Base-by-base conservation (phyloP, 2,888 invertebrate genomes). In the Brachypalpus laphriformis region DNA sequence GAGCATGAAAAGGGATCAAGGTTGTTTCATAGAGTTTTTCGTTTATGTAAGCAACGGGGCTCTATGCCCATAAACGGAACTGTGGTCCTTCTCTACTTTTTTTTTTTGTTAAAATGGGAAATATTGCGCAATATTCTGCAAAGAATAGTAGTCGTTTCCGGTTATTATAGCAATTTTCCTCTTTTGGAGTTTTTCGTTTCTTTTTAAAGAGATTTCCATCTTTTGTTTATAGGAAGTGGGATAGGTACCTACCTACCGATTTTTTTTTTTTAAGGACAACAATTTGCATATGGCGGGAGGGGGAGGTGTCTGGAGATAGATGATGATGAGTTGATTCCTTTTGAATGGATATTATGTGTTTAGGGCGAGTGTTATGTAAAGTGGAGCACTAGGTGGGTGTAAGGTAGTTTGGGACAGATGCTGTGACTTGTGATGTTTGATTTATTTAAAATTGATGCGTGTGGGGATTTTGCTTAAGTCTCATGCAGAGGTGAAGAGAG, bases 1-100 rank as follows among this genome's bases (percentile, higher is more conserved):
- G 63, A 83, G 78, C 68, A 83, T 80, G 72, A 80, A 80, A 83
- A 80, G 83, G 83, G 83, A 83, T 83, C 83, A 83, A 83, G 83
- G 83, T 75, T 83, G 83, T 83, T 68, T 66, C 70, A 75, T 71
- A 82, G 65, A 82, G 65, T 68, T 61, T 72, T 57, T 66, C 74
- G 68, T 83, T 83, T 83, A 83, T 83, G 78, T 83, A 83, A 83
- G 83, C 78, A 78, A 72, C 68, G 61, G n/a, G n/a, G 78, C 49
- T 72, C 56, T 72, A 61, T 74, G 68, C 66, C 68, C 37, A 59
- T 51, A 42, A 59, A 68, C 28, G 68, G 68, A 61, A 63, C 34
- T 34, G 34, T 34, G 65, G 68, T 63, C 74, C 66, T 83, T 78
- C 68, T 68, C 57, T 80, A 68, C 25, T 82, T 68, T 66, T 59